Evolutionary conservation across 2,888 invertebrate species (phyloP), one percentile per base, ranked within the genome.

Genomic region (Caenorhabditis sp.): DNA sequence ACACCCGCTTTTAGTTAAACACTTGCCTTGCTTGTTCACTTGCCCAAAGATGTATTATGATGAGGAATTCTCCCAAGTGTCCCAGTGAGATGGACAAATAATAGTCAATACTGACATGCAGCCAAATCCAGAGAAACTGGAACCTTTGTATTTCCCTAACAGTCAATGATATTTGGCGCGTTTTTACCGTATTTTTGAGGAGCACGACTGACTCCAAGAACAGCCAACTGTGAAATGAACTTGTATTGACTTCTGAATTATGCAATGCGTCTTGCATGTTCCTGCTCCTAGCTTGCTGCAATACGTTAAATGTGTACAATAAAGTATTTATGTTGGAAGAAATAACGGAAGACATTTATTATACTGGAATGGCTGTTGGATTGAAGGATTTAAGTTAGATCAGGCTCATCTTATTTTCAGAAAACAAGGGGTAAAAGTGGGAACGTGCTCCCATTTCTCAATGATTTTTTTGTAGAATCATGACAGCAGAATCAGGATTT

Each of bases 401-500:
- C 53, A 62, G 32, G 11, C 61, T 72, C 20, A 37, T 50, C 61
- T 72, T 26, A 37, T 56, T 20, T 20, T 60, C 53, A 28, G 53
- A 58, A 61, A 37, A 44, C 40, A 53, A 64, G 51, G 22, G 37
- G 32, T 44, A 61, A 8, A 13, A 20, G 24, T 13, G 5, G 35
- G 13, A 15, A 18, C 55, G 24, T 55, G 37, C n/a, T n/a, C n/a
- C n/a, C n/a, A n/a, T n/a, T n/a, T n/a, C n/a, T n/a, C 8, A 22
- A 20, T 32, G 55, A 26, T n/a, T 55, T 55, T 55, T 55, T 28
- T 55, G 55, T 6, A 18, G 64, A 69, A 79, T 70, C 70, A 71
- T 77, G 69, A 77, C 77, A 69, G 35, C 20, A 50, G 51, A 44
- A 67, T 76, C 76, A 76, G 69, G 65, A 78, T 78, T 62, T 62